A percentile compares a stretch with the other conserved stretches of the same genome.
These are phyloP conservation scores for Otolemur garnettii DNA, from an alignment of 2,113 vertebrate genomes.

Conservation along the genomic window DNA sequence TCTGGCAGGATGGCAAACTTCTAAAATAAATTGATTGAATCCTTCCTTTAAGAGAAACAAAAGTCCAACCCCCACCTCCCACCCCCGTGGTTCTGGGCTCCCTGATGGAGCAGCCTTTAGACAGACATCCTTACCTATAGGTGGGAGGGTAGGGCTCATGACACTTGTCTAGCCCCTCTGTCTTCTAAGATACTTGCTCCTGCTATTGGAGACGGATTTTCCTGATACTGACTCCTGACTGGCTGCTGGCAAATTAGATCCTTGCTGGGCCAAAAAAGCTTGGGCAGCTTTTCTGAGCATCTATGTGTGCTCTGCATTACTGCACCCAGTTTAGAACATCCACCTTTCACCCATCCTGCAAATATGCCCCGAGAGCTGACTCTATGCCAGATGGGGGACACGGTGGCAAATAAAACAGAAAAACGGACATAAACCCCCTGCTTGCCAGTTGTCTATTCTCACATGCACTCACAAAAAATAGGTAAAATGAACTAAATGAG, in stretches of 20 bases:
- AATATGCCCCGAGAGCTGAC: not conserved
- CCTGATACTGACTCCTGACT: not conserved
- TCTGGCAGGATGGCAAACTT: not conserved
- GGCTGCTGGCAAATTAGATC: not conserved
- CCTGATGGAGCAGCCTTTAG: not conserved
- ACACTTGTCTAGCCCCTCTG: not conserved
- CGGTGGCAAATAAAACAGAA: not conserved
- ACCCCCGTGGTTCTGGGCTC: accelerated
- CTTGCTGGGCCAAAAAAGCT: not conserved
- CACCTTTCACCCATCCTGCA: not conserved
- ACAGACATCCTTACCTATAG: not conserved
- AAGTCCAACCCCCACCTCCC: not conserved
- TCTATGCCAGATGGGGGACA: not conserved
- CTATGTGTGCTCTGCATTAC: accelerated
- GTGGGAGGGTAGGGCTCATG: accelerated
- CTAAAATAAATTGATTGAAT: not conserved
- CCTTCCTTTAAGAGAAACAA: not conserved
- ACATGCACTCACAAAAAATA: not conserved
- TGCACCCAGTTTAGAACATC: not conserved
- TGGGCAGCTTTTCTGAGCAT: not conserved
- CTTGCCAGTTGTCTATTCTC: accelerated
- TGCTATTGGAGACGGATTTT: not conserved
- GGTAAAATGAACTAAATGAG: not conserved
- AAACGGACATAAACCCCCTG: not conserved
- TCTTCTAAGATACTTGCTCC: not conserved